Conservation (phyloP, 2,888 invertebrate species). For the Meta bourneti region DNA sequence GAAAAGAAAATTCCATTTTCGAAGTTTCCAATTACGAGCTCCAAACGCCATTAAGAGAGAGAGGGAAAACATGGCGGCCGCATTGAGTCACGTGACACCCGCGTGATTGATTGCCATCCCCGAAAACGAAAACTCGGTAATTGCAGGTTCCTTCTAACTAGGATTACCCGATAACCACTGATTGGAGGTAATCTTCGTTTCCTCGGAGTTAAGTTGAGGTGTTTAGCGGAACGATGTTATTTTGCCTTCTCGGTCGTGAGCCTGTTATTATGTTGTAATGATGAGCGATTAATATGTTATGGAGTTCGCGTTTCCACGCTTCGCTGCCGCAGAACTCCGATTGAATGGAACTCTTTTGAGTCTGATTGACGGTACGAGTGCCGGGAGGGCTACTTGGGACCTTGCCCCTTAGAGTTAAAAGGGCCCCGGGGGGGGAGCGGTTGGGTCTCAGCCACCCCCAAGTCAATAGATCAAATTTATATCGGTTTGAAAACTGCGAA, state of each 20-base stretch:
- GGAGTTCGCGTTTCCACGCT: background rate
- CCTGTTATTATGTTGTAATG: slow-evolving; percentile 1
- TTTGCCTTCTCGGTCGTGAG: background rate
- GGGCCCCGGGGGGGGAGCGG: too few species aligned
- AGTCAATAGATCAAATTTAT: too few species aligned
- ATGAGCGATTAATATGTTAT: background rate
- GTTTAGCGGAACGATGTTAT: background rate
- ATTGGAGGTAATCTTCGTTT: slow-evolving; percentile 43
- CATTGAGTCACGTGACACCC: slow-evolving; percentile 25
- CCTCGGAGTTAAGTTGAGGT: background rate
- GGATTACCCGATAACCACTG: slow-evolving; percentile 37
- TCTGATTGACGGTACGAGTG: too few species aligned
- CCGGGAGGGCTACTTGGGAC: too few species aligned
- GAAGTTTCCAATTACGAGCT: background rate
- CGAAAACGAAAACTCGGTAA: slow-evolving; percentile 38
- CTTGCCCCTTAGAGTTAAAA: too few species aligned
- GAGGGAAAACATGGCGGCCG: background rate
- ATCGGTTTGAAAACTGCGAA: too few species aligned
- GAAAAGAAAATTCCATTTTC: background rate
- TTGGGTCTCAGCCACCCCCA: too few species aligned
- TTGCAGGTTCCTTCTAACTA: slow-evolving; percentile 36
- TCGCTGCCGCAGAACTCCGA: too few species aligned
- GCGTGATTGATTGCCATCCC: slow-evolving; percentile 23
- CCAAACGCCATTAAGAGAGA: background rate
- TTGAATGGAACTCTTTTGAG: too few species aligned